These are phyloP conservation scores for Dryomyza anilis DNA, from an alignment of 2,888 invertebrate species.

Conservation along the genomic window DNA sequence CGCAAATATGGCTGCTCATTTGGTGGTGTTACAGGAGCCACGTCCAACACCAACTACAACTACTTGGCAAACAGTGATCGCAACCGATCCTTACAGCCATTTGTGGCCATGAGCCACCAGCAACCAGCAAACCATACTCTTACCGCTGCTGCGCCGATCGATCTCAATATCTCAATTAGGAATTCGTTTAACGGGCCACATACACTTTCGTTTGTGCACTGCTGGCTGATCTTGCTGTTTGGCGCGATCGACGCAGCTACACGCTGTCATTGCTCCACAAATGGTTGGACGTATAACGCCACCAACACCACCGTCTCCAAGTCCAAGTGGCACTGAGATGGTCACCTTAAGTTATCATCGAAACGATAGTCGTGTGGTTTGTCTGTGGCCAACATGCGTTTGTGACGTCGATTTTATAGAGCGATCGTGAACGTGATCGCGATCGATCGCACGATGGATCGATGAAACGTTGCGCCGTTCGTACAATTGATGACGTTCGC, in stretches of 20 bases:
- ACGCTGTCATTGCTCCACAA: neutral
- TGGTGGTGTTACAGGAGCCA: constrained; percentile 5
- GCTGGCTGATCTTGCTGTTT: neutral
- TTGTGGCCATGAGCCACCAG: neutral
- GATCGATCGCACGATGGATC: constrained; percentile 5
- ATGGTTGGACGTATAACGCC: constrained; percentile 16
- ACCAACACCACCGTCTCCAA: neutral
- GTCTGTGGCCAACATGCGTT: neutral
- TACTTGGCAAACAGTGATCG: neutral
- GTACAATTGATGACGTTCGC: neutral
- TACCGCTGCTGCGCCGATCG: constrained; percentile 13
- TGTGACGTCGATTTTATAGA: neutral
- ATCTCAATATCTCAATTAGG: constrained; percentile 26
- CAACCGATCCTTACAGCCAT: neutral
- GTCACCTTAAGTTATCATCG: too few relatives aligned
- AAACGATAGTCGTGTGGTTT: neutral
- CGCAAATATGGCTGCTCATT: constrained; percentile 1
- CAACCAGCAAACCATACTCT: neutral
- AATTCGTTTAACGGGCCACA: constrained; percentile 17
- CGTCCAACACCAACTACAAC: neutral
- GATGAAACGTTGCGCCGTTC: too few relatives aligned
- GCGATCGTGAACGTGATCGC: neutral
- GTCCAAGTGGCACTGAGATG: neutral
- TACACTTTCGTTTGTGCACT: constrained; percentile 4
- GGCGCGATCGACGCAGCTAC: neutral